phyloP scores from a whole-genome alignment of 2,797 vertebrate species.

The Leucoraja ocellata region DNA sequence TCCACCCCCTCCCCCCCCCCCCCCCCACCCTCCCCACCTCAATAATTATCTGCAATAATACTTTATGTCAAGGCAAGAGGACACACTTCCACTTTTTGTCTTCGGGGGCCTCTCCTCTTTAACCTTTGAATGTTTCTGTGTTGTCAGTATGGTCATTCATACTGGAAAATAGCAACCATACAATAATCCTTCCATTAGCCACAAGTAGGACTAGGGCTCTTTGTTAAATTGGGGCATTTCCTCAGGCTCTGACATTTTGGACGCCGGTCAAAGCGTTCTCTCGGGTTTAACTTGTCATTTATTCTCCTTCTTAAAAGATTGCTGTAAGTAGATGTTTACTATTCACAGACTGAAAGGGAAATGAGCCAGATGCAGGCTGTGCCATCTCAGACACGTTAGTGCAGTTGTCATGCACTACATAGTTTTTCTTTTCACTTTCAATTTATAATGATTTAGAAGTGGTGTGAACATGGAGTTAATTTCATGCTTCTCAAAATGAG shows the following conservation, averaged over 20 bases:
- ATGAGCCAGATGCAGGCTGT: slow-evolving; percentile 10
- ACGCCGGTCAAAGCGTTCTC: neutral
- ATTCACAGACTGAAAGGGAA: neutral
- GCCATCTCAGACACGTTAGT: slow-evolving; percentile 21
- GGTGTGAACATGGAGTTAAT: neutral
- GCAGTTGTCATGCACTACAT: neutral
- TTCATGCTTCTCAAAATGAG: slow-evolving; percentile 32
- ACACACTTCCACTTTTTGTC: neutral
- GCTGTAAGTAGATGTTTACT: slow-evolving; percentile 10
- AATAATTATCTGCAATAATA: neutral
- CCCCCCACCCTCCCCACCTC: too few relatives aligned
- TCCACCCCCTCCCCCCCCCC: neutral
- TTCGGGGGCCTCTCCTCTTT: neutral
- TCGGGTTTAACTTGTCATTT: neutral
- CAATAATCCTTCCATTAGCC: neutral
- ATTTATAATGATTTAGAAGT: slow-evolving; percentile 6
- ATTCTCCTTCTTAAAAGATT: neutral
- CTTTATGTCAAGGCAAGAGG: neutral
- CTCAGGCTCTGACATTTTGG: neutral
- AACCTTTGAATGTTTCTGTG: neutral
- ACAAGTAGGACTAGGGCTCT: neutral
- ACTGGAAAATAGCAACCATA: neutral
- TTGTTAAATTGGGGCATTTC: neutral
- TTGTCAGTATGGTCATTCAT: neutral
- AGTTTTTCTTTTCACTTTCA: slow-evolving; percentile 19